phyloP scores from a whole-genome alignment of 2,888 invertebrate genomes.

The Hipparchia semele region DNA sequence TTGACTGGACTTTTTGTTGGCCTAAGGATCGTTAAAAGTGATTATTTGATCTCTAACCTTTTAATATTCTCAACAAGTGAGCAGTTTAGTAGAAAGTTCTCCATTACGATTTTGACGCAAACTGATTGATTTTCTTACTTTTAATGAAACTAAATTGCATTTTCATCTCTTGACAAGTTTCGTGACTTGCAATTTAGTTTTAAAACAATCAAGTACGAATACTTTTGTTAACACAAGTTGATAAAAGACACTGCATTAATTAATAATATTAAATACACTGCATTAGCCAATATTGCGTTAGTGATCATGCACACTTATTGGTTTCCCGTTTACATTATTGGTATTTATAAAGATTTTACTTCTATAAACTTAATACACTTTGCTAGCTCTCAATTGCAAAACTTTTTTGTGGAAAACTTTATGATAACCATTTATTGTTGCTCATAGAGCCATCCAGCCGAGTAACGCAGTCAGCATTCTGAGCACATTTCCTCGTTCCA shows the following conservation, averaged over 20 bases:
- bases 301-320: neutral
- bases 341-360: neutral
- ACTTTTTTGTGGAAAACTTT: neutral
- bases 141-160: too few relatives aligned
- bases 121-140: neutral
- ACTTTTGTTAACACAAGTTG: too few relatives aligned
- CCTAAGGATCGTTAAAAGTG: constrained; percentile 33
- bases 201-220: too few relatives aligned
- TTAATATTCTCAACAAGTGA: constrained; percentile 10
- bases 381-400: neutral
- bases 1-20: constrained; percentile 42
- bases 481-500: too few relatives aligned
- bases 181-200: too few relatives aligned
- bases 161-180: too few relatives aligned
- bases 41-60: constrained; percentile 38
- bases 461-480: too few relatives aligned
- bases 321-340: neutral
- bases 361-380: neutral
- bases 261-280: too few relatives aligned
- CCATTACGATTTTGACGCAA: neutral
- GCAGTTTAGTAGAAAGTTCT: neutral
- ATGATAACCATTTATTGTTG: too few relatives aligned
- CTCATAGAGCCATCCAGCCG: too few relatives aligned
- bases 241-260: neutral
- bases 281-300: too few relatives aligned